phyloP scores from a whole-genome alignment of 2,888 invertebrate genomes.

The Platycheirus albimanus region DNA sequence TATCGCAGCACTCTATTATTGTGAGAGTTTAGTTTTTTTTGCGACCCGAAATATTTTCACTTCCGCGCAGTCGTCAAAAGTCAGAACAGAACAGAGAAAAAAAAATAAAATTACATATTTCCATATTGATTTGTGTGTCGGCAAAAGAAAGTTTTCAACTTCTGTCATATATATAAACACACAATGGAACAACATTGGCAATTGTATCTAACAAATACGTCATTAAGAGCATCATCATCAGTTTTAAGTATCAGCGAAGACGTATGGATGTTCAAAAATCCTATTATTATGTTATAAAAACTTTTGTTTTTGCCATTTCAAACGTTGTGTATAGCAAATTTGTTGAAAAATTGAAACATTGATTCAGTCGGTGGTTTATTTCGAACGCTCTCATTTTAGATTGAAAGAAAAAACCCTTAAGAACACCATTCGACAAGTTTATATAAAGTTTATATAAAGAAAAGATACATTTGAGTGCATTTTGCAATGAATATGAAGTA shows the following conservation, averaged over 20 bases:
- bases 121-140: conserved; percentile 26
- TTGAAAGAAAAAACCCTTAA: no score
- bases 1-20: background rate
- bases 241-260: background rate
- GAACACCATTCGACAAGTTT: background rate
- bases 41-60: background rate
- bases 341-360: background rate
- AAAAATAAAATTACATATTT: background rate
- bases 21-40: background rate
- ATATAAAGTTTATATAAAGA: background rate
- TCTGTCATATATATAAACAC: background rate
- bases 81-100: no score
- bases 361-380: no score
- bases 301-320: background rate
- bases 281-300: background rate
- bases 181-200: conserved; percentile 4
- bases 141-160: conserved; percentile 5
- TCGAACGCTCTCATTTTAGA: no score
- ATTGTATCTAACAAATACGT: conserved; percentile 6
- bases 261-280: background rate
- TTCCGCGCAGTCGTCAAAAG: background rate
- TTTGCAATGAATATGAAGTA: conserved; percentile 67
- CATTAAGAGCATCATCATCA: background rate
- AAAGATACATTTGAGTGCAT: background rate
- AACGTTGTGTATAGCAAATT: no score